Percentiles rank a stretch among this genome's conserved stretches.
Evolutionary conservation across 1,140 invertebrate species (phyloP).

Genomic region (Drosophila tristis): DNA sequence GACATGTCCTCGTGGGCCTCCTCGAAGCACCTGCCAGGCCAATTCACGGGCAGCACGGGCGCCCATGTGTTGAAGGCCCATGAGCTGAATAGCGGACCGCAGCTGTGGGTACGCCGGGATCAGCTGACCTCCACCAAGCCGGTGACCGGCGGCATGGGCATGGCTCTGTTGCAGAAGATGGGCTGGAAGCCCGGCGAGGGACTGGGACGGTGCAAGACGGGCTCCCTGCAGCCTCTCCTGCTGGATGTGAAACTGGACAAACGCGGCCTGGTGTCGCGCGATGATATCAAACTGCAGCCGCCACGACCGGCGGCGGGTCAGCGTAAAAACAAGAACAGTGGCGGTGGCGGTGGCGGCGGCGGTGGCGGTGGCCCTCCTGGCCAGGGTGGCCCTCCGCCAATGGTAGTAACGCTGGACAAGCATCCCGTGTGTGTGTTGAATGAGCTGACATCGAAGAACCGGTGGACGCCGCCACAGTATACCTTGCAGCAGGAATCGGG

Average conservation of each 20-base stretch:
- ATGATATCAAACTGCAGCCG: conserved; percentile 85
- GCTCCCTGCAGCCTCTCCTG: conserved; percentile 93
- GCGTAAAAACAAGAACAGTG: conserved; percentile 34
- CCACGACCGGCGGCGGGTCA: conserved; percentile 6
- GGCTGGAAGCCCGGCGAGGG: conserved; percentile 98
- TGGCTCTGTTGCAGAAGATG: conserved; percentile 98
- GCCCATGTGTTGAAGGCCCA: conserved; percentile 92
- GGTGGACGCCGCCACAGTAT: conserved; percentile 94
- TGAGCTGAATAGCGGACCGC: conserved; percentile 93
- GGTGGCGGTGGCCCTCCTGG: conserved; percentile 1
- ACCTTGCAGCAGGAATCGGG: conserved; percentile 94
- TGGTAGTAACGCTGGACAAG: conserved; percentile 88
- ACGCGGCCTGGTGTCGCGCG: conserved; percentile 91
- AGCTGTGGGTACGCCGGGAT: conserved; percentile 98
- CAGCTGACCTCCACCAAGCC: conserved; percentile 93
- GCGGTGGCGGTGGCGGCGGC: not conserved
- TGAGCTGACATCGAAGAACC: conserved; percentile 95
- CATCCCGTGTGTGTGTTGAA: conserved; percentile 97
- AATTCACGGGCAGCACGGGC: conserved; percentile 94
- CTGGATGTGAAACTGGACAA: conserved; percentile 97
- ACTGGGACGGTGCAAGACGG: conserved; percentile 97
- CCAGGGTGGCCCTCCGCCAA: conserved; percentile 53
- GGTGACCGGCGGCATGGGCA: conserved; percentile 96
- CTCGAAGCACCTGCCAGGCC: conserved; percentile 87
- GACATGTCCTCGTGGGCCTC: conserved; percentile 86